Conservation (phyloP, 1,140 invertebrate species). For the Brachionus paranguensis region DNA sequence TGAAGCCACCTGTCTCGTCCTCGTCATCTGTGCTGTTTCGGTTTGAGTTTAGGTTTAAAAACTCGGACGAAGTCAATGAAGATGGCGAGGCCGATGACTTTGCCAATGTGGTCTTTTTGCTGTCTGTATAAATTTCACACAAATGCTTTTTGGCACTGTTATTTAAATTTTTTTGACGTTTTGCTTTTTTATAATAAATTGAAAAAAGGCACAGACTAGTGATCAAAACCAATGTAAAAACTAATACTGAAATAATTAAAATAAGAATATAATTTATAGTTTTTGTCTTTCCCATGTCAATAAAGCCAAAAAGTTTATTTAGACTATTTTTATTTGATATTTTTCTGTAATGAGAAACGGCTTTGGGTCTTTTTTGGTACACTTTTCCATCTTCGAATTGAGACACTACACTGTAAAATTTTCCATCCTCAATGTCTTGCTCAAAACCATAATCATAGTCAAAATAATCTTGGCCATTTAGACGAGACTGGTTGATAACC, state of each 20-base stretch:
- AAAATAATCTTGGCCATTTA: background rate
- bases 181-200: slow-evolving; percentile 1
- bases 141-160: background rate
- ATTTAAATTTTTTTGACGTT: background rate
- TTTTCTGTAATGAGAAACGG: background rate
- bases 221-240: background rate
- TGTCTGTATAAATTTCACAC: slow-evolving; percentile 13
- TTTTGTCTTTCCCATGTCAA: background rate
- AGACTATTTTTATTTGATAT: background rate
- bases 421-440: background rate
- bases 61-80: slow-evolving; percentile 25
- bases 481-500: background rate
- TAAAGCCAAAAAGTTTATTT: background rate
- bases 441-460: slow-evolving; percentile 8
- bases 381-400: background rate
- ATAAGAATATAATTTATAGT: background rate
- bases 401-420: background rate
- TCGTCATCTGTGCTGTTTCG: slow-evolving; percentile 15
- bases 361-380: background rate
- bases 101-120: background rate
- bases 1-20: background rate
- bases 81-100: slow-evolving; percentile 18
- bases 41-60: slow-evolving; percentile 18
- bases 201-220: background rate
- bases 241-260: background rate